Conservation (phyloP, 2,888 invertebrate genomes). For the Baccha elongata region DNA sequence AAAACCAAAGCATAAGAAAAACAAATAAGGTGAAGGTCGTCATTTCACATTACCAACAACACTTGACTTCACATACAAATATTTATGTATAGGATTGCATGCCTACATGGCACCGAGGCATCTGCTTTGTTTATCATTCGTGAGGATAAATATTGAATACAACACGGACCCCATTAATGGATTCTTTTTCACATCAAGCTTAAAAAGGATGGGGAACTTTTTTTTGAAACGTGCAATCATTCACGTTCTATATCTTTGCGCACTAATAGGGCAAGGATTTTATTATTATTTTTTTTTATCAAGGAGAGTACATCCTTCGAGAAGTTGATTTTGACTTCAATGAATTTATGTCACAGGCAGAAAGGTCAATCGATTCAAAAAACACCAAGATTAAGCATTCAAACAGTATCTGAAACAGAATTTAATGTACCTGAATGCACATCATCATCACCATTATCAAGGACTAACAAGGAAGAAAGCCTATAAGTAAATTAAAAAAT, state of each 20-base stretch:
- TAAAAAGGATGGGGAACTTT: neutral
- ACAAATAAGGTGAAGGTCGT: conserved; percentile 56
- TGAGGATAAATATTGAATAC: conserved; percentile 54
- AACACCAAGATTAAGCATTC: conserved; percentile 45
- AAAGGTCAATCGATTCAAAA: conserved; percentile 13
- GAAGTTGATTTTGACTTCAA: neutral
- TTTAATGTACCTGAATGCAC: conserved; percentile 45
- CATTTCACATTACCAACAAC: conserved; percentile 17
- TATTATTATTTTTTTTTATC: conserved; percentile 8
- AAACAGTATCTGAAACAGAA: conserved; percentile 46
- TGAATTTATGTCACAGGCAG: conserved; percentile 16
- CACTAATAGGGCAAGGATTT: conserved; percentile 34
- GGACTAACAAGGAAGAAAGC: conserved; percentile 11
- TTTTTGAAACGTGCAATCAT: conserved; percentile 36
- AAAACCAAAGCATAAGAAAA: neutral
- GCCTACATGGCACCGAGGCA: conserved; percentile 17
- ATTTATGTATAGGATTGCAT: neutral
- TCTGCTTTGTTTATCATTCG: conserved; percentile 57
- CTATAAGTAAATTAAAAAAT: neutral
- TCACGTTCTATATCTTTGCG: conserved; percentile 16
- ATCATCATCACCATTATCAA: conserved; percentile 54
- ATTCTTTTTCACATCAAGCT: conserved; percentile 13
- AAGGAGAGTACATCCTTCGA: too few relatives aligned
- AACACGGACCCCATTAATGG: conserved; percentile 43
- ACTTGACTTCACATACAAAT: conserved; percentile 29